Evolutionary conservation across 2,113 vertebrate species (phyloP).

Genomic region (Pseudorasbora parva): DNA sequence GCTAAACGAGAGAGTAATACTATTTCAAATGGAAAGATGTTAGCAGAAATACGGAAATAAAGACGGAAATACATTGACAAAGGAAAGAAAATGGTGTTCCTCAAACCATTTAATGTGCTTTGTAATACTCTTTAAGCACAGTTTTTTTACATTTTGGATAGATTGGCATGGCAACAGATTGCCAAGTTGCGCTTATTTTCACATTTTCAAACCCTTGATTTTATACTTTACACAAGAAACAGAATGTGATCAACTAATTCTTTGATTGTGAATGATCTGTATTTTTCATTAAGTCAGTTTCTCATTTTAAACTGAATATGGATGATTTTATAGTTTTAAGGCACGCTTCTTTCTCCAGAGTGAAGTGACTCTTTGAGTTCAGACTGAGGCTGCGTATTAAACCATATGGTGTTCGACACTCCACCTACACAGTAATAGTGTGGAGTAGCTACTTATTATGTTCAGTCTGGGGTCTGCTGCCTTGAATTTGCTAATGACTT

Average conservation of each 20-base stretch:
- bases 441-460: slow-evolving; percentile 52
- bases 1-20: no score
- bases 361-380: slow-evolving; percentile 30
- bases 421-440: slow-evolving; percentile 49
- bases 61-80: neutral
- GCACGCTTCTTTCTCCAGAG: slow-evolving; percentile 20
- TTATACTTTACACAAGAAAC: neutral
- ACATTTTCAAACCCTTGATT: neutral
- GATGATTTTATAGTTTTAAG: slow-evolving; percentile 8
- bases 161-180: neutral
- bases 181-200: neutral
- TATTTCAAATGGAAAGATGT: no score
- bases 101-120: neutral
- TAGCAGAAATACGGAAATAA: no score
- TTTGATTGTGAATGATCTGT: neutral
- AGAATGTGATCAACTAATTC: neutral
- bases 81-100: neutral
- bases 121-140: neutral
- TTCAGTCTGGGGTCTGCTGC: slow-evolving; percentile 53
- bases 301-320: neutral
- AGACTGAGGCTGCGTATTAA: slow-evolving; percentile 28
- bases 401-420: slow-evolving; percentile 47
- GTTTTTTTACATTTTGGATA: neutral
- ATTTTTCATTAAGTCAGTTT: neutral
- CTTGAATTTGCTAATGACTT: slow-evolving; percentile 46